Evolutionary conservation across 2,888 invertebrate genomes (phyloP), one percentile per base, ranked within the genome.

Genomic region (Corythucha ciliata): DNA sequence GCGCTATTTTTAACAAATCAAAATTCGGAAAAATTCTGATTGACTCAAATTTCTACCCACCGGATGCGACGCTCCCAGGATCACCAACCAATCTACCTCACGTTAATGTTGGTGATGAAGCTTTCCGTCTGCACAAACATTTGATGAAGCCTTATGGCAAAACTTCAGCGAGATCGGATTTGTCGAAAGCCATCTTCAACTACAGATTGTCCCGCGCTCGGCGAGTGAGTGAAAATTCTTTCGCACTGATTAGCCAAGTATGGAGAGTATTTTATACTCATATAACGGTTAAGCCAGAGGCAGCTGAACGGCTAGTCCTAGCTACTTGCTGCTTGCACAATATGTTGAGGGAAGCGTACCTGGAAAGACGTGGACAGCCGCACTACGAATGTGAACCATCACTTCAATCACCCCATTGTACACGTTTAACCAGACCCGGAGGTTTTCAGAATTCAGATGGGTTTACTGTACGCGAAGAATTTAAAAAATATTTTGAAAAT

Each of bases 101-200:
- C 24, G 45, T 46, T 16, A 8, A 47, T 27, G 52, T 52, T 8
- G 48, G 21, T 21, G 52, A 48, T 33, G 52, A 52, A 32, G 47
- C 52, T 14, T 52, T 48, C 29, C 37, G 47, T 24, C 40, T 52
- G 7, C 22, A 29, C 29, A 40, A 20, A 12, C 40, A 52, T 40
- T 3, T 52, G n/a, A 47, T 52, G 52, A 48, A 52, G 34, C 52
- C 52, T 29, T 52, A 37, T 29, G 25, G 37, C 24, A 52, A 40
- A 20, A 12, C 25, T 12, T 32, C 44, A 12, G 52, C 36, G 34
- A 14, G 52, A 26, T 26, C 45, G 18, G 37, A 50, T 33, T 34
- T 34, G 8, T 36, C 12, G 36, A 50, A 50, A 50, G 42, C 50
- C 22, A 14, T 50, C 36, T 46, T 36, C 45, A 45, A 52, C 46